phyloP scores from a whole-genome alignment of 2,797 vertebrate genomes.

The Hypotaenidia philippensis region DNA sequence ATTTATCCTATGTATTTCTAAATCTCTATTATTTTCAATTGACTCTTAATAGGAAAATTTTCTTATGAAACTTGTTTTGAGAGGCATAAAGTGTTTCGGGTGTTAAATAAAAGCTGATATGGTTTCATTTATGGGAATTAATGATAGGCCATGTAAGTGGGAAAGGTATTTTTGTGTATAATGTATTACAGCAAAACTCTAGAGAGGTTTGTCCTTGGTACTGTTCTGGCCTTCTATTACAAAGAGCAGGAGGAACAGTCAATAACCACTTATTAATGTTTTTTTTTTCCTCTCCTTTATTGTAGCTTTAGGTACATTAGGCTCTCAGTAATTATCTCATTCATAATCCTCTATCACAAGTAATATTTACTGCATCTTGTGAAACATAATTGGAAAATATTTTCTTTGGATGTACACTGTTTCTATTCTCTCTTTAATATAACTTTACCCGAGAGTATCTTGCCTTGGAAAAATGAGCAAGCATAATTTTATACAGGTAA shows the following conservation, averaged over 20 bases:
- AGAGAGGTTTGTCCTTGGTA: slow-evolving; percentile 40
- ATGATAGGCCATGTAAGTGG: not conserved
- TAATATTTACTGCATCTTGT: slow-evolving; percentile 69
- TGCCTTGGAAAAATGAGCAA: slow-evolving; percentile 75
- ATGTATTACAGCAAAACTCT: not conserved
- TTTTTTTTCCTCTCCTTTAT: slow-evolving; percentile 56
- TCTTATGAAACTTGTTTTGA: not conserved
- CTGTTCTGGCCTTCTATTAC: slow-evolving; percentile 63
- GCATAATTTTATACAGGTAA: slow-evolving; percentile 84
- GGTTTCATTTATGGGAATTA: slow-evolving; percentile 3
- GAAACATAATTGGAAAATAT: slow-evolving; percentile 80
- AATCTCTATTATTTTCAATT: slow-evolving; percentile 20
- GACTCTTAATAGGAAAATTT: not conserved
- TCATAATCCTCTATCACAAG: slow-evolving; percentile 74
- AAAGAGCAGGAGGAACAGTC: slow-evolving; percentile 57
- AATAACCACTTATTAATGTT: slow-evolving; percentile 77
- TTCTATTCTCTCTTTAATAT: slow-evolving; percentile 80
- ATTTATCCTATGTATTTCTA: not conserved
- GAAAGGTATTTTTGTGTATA: not conserved
- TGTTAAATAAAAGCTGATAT: slow-evolving; percentile 19
- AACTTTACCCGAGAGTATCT: slow-evolving; percentile 77
- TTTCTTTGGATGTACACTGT: slow-evolving; percentile 72
- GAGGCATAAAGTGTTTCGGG: not conserved
- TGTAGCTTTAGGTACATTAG: slow-evolving; percentile 68
- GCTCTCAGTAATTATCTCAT: slow-evolving; percentile 76